Conservation (phyloP, 2,113 vertebrate species). For the Monarcha castaneiventris region DNA sequence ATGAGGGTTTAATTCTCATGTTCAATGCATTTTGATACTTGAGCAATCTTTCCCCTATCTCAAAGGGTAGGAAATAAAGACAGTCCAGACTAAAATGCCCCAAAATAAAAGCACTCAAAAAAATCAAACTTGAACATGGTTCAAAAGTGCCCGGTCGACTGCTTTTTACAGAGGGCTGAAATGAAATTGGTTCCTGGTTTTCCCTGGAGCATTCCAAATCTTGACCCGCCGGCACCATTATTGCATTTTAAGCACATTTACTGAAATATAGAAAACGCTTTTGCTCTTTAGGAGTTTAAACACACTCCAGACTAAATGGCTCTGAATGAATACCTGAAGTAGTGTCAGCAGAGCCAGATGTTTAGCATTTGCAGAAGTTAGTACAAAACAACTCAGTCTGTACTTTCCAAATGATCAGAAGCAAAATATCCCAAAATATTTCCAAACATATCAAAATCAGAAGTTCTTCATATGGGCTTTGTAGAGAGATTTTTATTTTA, state of each 20-base stretch:
- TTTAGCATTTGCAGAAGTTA: not conserved
- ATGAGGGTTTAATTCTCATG: not conserved
- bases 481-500: not conserved
- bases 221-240: accelerated
- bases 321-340: not conserved
- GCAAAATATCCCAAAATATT: not conserved
- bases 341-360: slow-evolving; percentile 1
- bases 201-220: not conserved
- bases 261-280: not conserved
- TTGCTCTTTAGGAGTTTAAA: not conserved
- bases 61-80: not conserved
- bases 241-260: not conserved
- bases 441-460: not conserved
- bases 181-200: not conserved
- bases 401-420: not conserved
- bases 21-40: not conserved
- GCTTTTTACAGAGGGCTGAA: not conserved
- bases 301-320: not conserved
- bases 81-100: not conserved
- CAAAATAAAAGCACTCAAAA: not conserved
- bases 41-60: not conserved
- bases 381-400: not conserved
- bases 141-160: not conserved
- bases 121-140: not conserved
- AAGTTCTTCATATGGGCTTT: not conserved